Base-by-base conservation (phyloP, 2,888 invertebrate species). In the Oegoconia quadripuncta region DNA sequence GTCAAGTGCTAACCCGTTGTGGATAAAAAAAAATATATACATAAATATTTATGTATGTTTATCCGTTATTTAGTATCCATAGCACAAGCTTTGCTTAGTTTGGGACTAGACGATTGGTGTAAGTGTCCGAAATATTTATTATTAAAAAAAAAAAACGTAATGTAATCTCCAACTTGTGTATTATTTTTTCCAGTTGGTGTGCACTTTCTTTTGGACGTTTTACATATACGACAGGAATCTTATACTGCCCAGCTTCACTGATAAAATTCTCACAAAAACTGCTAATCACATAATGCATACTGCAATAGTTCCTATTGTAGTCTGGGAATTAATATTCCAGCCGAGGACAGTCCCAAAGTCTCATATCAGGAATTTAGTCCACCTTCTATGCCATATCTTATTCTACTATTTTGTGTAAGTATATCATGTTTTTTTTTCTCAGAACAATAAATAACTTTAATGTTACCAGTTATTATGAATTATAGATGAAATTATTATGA, bases 201-300 rank as follows among this genome's bases (percentile, higher is more conserved):
- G 57, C 33, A 48, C 63, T 4, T 39, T 80, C 6, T 84, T 84
- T 44, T 86, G 86, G 86, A 27, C 64, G 0, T 17, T 84, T 6
- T 83, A 59, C 39, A 3, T 46, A 0, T 70, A 71, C 29, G 74
- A 86, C 38, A 64, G 74, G 39, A 46, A 46, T 0, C 62, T 86
- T 0, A 69, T 86, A 1, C 74, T 67, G 34, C 86, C 83, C 0
- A 47, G 48, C 0, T 69, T 56, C 17, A 41, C 71, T 0, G 81
- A 83, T 22, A 52, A 60, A 9, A 42, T 75, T 0, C 46, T 86
- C 3, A 60, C 67, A 0, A 44, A 52, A 0, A 40, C 59, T 0
- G 68, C 74, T 0, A 84, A 84, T 41, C 86, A 86, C 8, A 60
- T 83, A 0, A 64, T 83, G 9, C 86, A 86, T 12, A 76, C 84